phyloP scores from a whole-genome alignment of 2,797 vertebrate species.

The Sebastes kiyomatsui region DNA sequence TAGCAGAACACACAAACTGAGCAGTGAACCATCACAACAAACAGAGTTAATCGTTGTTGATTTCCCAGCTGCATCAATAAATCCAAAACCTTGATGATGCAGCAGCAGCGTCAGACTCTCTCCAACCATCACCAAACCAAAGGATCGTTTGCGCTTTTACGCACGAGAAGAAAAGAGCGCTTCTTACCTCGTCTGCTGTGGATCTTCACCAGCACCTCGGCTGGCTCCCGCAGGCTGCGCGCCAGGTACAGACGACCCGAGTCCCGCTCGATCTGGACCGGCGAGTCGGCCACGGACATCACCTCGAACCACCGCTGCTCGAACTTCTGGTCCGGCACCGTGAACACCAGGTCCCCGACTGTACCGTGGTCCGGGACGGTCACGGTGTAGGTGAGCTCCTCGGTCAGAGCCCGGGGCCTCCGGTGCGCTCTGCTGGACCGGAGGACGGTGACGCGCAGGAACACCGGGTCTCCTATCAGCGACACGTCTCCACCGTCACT shows the following conservation, averaged over 20 bases:
- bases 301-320: slow-evolving; percentile 85
- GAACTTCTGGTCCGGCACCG: slow-evolving; percentile 84
- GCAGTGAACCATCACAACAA: not conserved
- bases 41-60: not conserved
- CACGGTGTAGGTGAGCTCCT: slow-evolving; percentile 81
- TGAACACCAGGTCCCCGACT: slow-evolving; percentile 87
- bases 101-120: not conserved
- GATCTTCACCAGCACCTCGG: slow-evolving; percentile 81
- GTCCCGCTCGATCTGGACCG: slow-evolving; percentile 84
- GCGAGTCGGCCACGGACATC: slow-evolving; percentile 67
- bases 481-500: slow-evolving; percentile 71
- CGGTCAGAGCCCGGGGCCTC: slow-evolving; percentile 67
- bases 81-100: not conserved
- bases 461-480: slow-evolving; percentile 70
- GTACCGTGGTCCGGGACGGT: slow-evolving; percentile 77
- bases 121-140: not conserved
- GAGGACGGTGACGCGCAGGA: slow-evolving; percentile 64
- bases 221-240: slow-evolving; percentile 61
- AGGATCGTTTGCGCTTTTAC: slow-evolving; percentile 8
- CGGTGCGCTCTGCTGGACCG: slow-evolving; percentile 36
- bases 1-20: not conserved
- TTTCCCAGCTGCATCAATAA: not conserved
- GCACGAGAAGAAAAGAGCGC: not conserved
- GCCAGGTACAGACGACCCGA: slow-evolving; percentile 85
- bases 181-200: slow-evolving; percentile 80